Percentiles rank a stretch among this genome's conserved stretches.
Evolutionary conservation across 37 sponge, comb jelly and placozoan genomes (phyloP).

Genomic region (Ianthella basta): DNA sequence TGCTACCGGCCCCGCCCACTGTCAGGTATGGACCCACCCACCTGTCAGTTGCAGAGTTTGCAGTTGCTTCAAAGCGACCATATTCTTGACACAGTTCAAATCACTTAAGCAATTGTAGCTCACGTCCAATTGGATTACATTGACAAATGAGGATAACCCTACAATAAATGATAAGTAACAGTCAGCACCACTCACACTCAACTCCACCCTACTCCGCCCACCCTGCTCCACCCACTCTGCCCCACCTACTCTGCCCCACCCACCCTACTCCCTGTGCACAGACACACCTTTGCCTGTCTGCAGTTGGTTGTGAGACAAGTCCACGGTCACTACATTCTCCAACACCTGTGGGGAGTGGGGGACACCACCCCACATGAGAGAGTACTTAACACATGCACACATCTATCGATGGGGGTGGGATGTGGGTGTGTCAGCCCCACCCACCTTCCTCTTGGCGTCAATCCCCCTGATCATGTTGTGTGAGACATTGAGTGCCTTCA

Average conservation of each 20-base stretch:
- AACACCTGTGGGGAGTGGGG: conserved; percentile 38
- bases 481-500: conserved; percentile 57
- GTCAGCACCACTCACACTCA: not conserved
- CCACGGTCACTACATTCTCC: conserved; percentile 46
- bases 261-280: no score
- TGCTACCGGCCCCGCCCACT: no score
- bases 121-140: conserved; percentile 48
- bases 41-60: conserved; percentile 43
- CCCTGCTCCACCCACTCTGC: not conserved
- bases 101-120: conserved; percentile 46
- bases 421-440: not conserved
- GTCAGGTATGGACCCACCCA: not conserved
- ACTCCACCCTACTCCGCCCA: not conserved
- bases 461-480: conserved; percentile 64
- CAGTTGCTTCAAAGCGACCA: conserved; percentile 31
- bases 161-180: conserved; percentile 19
- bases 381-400: not conserved
- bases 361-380: not conserved
- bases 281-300: conserved; percentile 1
- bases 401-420: not conserved
- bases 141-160: conserved; percentile 51
- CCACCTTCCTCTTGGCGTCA: conserved; percentile 46
- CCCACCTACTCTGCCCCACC: no score
- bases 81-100: conserved; percentile 23
- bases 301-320: conserved; percentile 65